A percentile compares a stretch with the other conserved stretches of the same genome.
These are phyloP conservation scores for Heterocephalus glaber DNA, from an alignment of 2,113 vertebrate genomes.

Conservation along the genomic window DNA sequence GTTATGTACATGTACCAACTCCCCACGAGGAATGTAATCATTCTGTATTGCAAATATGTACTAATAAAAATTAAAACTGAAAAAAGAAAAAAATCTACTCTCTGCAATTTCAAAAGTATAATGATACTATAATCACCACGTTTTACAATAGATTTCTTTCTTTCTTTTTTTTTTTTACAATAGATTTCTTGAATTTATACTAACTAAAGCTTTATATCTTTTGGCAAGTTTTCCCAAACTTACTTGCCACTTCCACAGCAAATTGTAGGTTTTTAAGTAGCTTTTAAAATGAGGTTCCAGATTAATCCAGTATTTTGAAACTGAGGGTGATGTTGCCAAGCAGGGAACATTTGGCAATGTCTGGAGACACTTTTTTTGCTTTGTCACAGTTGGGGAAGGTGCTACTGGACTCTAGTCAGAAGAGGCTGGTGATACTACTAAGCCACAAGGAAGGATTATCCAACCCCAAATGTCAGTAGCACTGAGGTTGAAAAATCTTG, in stretches of 20 bases:
- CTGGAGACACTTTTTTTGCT: neutral
- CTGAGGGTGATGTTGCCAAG: neutral
- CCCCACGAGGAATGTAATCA: neutral
- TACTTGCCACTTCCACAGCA: neutral
- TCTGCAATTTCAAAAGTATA: neutral
- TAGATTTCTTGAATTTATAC: neutral
- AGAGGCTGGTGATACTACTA: neutral
- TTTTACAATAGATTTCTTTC: neutral
- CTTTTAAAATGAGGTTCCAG: neutral
- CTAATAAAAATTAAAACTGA: neutral
- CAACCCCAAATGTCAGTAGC: fast-evolving
- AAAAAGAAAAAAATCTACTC: neutral
- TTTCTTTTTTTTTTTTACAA: too few relatives aligned
- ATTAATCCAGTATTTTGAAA: neutral
- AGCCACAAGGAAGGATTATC: neutral
- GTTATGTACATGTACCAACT: too few relatives aligned
- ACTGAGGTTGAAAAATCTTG: neutral
- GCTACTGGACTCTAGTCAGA: too few relatives aligned
- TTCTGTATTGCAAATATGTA: neutral
- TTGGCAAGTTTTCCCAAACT: neutral
- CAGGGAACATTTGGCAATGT: neutral
- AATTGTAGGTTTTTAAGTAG: neutral
- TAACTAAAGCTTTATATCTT: neutral
- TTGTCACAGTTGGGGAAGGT: neutral
- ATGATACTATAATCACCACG: neutral